Conservation (phyloP, 2,888 invertebrate species). For the Antitype chi region DNA sequence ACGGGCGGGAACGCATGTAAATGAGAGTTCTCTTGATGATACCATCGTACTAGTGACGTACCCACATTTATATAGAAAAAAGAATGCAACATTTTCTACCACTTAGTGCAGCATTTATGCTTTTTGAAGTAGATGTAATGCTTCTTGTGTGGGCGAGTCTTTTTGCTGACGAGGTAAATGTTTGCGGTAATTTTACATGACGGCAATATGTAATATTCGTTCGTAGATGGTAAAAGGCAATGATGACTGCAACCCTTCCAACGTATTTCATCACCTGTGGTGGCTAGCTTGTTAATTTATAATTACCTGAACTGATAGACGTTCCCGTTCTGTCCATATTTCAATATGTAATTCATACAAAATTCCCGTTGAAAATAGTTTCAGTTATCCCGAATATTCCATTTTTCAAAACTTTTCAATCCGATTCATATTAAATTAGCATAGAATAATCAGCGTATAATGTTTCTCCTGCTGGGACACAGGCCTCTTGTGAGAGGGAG, state of each 20-base stretch:
- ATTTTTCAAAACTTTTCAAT: too few species aligned
- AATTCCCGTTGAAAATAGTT: too few species aligned
- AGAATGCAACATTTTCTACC: slow-evolving; percentile 37
- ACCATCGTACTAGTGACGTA: slow-evolving; percentile 50
- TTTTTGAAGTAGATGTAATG: slow-evolving; percentile 31
- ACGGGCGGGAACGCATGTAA: slow-evolving; percentile 69
- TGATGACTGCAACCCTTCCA: neutral
- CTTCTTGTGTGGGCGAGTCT: neutral
- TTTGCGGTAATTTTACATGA: neutral
- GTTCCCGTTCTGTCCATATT: too few species aligned
- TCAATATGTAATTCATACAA: too few species aligned
- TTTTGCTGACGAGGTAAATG: slow-evolving; percentile 18
- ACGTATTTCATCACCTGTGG: neutral
- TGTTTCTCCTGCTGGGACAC: too few species aligned
- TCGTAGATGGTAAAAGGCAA: neutral
- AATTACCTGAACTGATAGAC: neutral
- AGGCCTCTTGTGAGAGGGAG: too few species aligned
- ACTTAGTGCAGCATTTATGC: slow-evolving; percentile 43
- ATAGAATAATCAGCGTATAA: too few species aligned
- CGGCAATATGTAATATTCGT: neutral
- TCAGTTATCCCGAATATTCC: too few species aligned
- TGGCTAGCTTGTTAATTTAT: neutral
- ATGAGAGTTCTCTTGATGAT: slow-evolving; percentile 68
- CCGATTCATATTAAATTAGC: too few species aligned
- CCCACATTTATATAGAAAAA: slow-evolving; percentile 27